These are phyloP conservation scores for Zapornia atra DNA, from an alignment of 2,113 vertebrate genomes.

Conservation along the genomic window DNA sequence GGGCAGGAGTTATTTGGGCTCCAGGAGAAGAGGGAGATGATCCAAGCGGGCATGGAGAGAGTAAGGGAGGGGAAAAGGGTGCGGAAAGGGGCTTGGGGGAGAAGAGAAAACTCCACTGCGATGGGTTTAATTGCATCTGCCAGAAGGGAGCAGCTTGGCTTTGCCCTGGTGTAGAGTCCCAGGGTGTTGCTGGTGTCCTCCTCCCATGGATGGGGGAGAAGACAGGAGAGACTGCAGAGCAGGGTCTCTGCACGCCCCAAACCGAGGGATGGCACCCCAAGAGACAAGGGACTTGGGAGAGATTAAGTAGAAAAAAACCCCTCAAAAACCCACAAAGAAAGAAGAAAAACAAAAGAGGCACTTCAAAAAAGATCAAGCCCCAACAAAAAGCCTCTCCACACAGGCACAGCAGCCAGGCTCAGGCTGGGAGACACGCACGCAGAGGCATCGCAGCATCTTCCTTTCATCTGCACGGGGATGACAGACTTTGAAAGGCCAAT, in stretches of 20 bases:
- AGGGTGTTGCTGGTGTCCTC: not conserved
- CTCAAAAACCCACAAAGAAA: no score
- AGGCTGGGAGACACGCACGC: rapidly evolving
- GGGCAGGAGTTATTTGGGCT: not conserved
- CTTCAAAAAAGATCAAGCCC: conserved; percentile 9
- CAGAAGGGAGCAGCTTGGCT: not conserved
- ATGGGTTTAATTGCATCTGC: not conserved
- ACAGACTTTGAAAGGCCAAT: conserved; percentile 59
- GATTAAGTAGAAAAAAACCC: not conserved
- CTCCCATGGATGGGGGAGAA: not conserved
- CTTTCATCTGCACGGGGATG: conserved; percentile 47
- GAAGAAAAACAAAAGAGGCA: not conserved
- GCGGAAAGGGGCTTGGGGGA: not conserved
- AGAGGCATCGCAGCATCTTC: not conserved
- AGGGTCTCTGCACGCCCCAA: not conserved
- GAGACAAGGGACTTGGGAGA: rapidly evolving
- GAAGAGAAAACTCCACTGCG: rapidly evolving
- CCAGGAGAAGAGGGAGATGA: not conserved
- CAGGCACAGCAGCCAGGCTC: not conserved
- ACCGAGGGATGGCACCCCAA: not conserved
- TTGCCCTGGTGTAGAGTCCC: rapidly evolving
- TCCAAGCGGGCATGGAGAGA: rapidly evolving
- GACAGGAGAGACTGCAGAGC: not conserved
- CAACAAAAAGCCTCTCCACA: not conserved
- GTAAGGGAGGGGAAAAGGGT: not conserved